Evolutionary conservation across 2,113 vertebrate genomes (phyloP), one percentile per base, ranked within the genome.

Genomic region (Megaceryle torquata): DNA sequence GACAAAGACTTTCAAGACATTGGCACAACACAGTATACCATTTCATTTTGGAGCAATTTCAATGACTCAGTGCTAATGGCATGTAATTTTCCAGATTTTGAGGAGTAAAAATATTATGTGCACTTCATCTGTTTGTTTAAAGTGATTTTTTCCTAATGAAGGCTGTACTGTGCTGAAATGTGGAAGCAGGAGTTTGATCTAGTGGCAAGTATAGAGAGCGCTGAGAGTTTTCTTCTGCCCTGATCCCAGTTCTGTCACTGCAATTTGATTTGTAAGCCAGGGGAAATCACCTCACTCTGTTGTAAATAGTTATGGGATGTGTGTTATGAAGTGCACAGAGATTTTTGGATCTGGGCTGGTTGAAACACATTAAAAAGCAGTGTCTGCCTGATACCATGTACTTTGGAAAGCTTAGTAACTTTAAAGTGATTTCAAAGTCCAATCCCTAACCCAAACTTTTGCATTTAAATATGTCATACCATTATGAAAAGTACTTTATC

Each of bases 121-220:
- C 91, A 93, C 87, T 97, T 97, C 97, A 97, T 98, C 97, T 98
- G 98, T 98, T 97, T 98, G 97, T 98, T 98, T 97, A 95, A 97
- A 97, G 96, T 96, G 95, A 91, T 3, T 96, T 89, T 96, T 61
- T 93, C 93, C 96, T 98, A 98, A 98, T 97, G 97, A 97, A 97
- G 92, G 81, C 95, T 96, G 91, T 89, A 89, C 88, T 97, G 94
- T 78, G 59, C 70, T 94, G 92, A 90, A 96, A 83, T 82, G 41
- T 92, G 41, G 81, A 91, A 69, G 81, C 53, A 82, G 25, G n/a
- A 91, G 41, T 84, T 91, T 94, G 80, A 96, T 93, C 86, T 94
- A 94, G 80, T 81, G 61, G 81, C 44, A 84, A 68, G 67, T 89
- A 63, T 67, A 93, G 56, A 91, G n/a, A 91, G n/a, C 76, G 83